Percentiles rank a stretch among this genome's conserved stretches.
Conservation (phyloP, 2,888 invertebrate genomes). For the Entomobrya proxima region DNA sequence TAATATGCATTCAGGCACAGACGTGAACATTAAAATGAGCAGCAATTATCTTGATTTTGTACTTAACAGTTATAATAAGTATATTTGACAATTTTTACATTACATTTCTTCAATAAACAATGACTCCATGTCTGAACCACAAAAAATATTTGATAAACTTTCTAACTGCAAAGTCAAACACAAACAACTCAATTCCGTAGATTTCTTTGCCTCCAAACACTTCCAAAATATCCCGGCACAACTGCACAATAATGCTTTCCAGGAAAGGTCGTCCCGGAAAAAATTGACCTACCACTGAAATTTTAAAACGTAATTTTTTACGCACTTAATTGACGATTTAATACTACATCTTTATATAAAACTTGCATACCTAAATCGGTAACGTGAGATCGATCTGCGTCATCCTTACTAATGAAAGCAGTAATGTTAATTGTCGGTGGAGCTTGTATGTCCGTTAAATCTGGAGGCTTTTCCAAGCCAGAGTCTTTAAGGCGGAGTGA, state of each 20-base stretch:
- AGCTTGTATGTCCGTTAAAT: too few relatives aligned
- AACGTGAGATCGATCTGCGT: neutral
- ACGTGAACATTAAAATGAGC: neutral
- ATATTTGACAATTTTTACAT: neutral
- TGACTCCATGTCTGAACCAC: neutral
- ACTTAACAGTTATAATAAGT: neutral
- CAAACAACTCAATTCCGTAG: neutral
- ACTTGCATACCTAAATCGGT: neutral
- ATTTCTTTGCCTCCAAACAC: neutral
- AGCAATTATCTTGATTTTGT: neutral
- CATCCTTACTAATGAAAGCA: neutral
- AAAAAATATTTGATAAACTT: neutral
- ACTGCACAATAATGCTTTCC: neutral
- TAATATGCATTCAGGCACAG: neutral
- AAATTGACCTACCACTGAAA: neutral
- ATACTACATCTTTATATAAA: neutral
- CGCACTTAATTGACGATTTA: neutral
- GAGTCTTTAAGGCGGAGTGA: too few relatives aligned
- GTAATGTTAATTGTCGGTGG: neutral
- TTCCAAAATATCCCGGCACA: neutral
- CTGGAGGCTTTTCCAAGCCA: too few relatives aligned
- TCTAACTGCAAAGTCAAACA: neutral
- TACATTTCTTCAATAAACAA: neutral
- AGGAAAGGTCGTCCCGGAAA: neutral
- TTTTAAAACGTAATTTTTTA: too few relatives aligned